Evolutionary conservation across 2,113 vertebrate genomes (phyloP).

Genomic region (Atractosteus spatula): DNA sequence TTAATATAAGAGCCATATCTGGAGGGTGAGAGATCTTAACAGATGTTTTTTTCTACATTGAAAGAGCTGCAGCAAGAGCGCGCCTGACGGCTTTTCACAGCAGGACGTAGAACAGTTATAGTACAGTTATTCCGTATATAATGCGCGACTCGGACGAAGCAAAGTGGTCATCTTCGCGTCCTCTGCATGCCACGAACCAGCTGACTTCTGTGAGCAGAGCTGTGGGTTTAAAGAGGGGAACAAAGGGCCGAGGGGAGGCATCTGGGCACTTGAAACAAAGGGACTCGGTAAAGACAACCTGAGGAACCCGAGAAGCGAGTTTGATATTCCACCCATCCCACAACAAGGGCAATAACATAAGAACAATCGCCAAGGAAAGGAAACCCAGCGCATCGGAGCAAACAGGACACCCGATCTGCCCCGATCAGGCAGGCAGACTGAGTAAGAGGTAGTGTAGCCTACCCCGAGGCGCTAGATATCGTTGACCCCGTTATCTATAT

Average conservation of each 20-base stretch:
- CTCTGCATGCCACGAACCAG: too few species aligned
- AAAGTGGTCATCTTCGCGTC: too few species aligned
- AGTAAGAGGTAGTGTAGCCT: constrained; percentile 28
- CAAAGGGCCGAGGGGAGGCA: not conserved
- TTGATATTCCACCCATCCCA: constrained; percentile 20
- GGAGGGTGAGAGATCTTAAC: too few species aligned
- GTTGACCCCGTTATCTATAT: constrained; percentile 44
- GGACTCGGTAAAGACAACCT: constrained; percentile 9
- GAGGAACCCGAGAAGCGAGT: constrained; percentile 18
- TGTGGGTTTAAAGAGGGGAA: not conserved
- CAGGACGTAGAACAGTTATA: too few species aligned
- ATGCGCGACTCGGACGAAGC: too few species aligned
- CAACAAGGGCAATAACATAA: constrained; percentile 18
- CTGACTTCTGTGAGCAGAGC: not conserved
- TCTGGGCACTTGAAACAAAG: constrained; percentile 12
- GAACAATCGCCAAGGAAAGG: constrained; percentile 15
- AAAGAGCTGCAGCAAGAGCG: too few species aligned
- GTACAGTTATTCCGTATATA: too few species aligned
- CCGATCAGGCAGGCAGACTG: constrained; percentile 40
- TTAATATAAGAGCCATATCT: too few species aligned
- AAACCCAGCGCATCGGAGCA: constrained; percentile 21
- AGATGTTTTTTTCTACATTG: too few species aligned
- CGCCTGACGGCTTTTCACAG: too few species aligned
- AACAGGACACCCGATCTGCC: constrained; percentile 41
- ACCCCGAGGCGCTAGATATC: constrained; percentile 32